Base-by-base conservation (phyloP, 2,888 invertebrate genomes). In the Petrolisthes manimaculis region DNA sequence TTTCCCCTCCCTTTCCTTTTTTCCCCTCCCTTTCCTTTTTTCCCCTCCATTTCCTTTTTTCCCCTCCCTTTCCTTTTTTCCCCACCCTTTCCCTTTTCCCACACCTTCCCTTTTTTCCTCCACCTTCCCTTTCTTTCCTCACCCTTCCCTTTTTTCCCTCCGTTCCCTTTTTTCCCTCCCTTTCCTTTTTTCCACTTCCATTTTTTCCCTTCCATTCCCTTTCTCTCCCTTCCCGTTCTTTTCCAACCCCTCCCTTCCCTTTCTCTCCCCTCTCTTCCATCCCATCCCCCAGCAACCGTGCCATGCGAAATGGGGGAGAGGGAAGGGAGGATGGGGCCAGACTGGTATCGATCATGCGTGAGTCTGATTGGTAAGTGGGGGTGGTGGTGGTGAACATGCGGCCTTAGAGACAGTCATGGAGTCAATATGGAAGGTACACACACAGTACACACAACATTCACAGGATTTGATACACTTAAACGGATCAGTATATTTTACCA, bases 261-360 rank as follows among this genome's bases (percentile, higher is more conserved):
- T 71, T 12, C n/a, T 71, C 71, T 12, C 71, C 5, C 5, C 71
- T n/a, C 71, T n/a, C 71, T 71, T n/a, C 9, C 71, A 12, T 71
- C 71, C 71, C n/a, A 12, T 71, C n/a, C 71, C 71, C 71, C n/a
- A 8, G 5, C 71, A 71, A 71, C 9, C n/a, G 18, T 71, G 5
- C 71, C 71, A 71, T 71, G 71, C 71, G 71, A 18, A n/a, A n/a
- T n/a, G 71, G n/a, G 71, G 61, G 61, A n/a, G n/a, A n/a, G n/a
- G n/a, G n/a, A n/a, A n/a, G n/a, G n/a, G n/a, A n/a, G n/a, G n/a
- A n/a, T n/a, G 71, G 71, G n/a, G 71, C n/a, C 8, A 71, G 71
- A 12, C 12, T n/a, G 71, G n/a, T 80, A 80, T 80, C 80, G 80
- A 80, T 80, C 56, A 55, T 24, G 80, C 37, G 80, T 80, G 80